phyloP scores from a whole-genome alignment of 2,888 invertebrate species.

The Amblyjoppa proteus region DNA sequence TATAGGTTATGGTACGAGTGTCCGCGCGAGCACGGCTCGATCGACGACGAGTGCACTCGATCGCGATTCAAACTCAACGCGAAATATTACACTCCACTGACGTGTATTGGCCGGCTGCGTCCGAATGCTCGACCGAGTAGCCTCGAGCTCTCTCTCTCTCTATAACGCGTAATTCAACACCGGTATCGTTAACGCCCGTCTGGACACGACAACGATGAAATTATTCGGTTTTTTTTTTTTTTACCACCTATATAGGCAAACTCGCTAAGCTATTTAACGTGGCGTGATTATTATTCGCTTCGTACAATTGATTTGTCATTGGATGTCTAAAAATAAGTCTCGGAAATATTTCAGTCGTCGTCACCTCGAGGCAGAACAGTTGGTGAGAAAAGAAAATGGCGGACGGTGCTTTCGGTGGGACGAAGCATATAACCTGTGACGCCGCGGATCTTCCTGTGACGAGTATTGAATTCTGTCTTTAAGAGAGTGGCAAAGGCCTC shows the following conservation, averaged over 20 bases:
- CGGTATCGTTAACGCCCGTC: constrained; percentile 12
- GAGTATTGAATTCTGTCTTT: background rate
- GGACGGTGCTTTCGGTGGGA: background rate
- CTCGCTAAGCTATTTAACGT: background rate
- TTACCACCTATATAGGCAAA: background rate
- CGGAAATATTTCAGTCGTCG: background rate
- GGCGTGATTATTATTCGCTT: background rate
- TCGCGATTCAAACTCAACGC: constrained; percentile 48
- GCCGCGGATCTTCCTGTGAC: background rate
- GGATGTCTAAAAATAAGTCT: background rate
- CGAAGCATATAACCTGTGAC: background rate
- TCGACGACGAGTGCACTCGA: constrained; percentile 47
- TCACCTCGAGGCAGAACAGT: background rate
- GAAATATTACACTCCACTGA: constrained; percentile 39
- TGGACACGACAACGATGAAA: constrained; percentile 5
- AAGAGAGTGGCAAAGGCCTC: too few relatives aligned
- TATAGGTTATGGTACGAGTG: background rate
- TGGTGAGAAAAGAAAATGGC: background rate
- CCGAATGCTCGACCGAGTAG: constrained; percentile 7
- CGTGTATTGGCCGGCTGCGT: background rate
- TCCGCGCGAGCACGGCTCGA: background rate
- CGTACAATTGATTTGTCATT: background rate
- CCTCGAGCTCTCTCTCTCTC: background rate
- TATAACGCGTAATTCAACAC: constrained; percentile 34
- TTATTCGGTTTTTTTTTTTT: background rate